Evolutionary conservation across 2,888 invertebrate genomes (phyloP), one percentile per base, ranked within the genome.

Genomic region (Erebia palarica): DNA sequence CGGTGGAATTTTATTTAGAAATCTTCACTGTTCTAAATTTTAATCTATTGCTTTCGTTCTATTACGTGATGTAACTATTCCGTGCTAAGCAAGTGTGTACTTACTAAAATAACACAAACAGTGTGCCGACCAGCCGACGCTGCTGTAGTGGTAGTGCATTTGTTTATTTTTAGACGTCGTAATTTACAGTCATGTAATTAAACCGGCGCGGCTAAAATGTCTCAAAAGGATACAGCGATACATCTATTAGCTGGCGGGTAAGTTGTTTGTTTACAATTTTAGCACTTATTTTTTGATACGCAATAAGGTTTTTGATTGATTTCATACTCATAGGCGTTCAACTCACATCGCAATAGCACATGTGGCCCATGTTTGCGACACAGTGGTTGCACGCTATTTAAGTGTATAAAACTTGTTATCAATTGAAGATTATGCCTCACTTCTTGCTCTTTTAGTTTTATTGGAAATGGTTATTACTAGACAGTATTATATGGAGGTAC

Each of bases 241-340:
- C 98, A 98, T 94, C 96, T 98, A 84, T 94, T 98, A 83, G 98
- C 98, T 89, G 98, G 98, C 95, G 98, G 98, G 98, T 98, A 94
- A 95, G 70, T 64, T 69, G 65, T 68, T 61, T 61, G 27, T 69
- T 63, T 49, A 60, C 49, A 55, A 61, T 16, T 18, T 61, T 61
- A 3, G 13, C 11, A 8, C 14, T 14, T 63, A 8, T 14, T 49
- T 63, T 64, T 64, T 73, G 51, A 69, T 75, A 74, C 72, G 68
- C 70, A 74, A 57, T 69, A 69, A 36, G 64, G 65, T 63, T 61
- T 70, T 72, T 68, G 65, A 63, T 68, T 70, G 70, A 65, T 72
- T 70, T 66, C 55, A 21, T 74, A 69, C 68, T 66, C 55, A 21
- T 74, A 69, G 44, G 14, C 14, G 51, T 18, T 49, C 9, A 51